Percentiles rank a stretch among this genome's conserved stretches.
These are phyloP conservation scores for Helogale parvula DNA, from an alignment of 2,113 vertebrate genomes.

Conservation along the genomic window DNA sequence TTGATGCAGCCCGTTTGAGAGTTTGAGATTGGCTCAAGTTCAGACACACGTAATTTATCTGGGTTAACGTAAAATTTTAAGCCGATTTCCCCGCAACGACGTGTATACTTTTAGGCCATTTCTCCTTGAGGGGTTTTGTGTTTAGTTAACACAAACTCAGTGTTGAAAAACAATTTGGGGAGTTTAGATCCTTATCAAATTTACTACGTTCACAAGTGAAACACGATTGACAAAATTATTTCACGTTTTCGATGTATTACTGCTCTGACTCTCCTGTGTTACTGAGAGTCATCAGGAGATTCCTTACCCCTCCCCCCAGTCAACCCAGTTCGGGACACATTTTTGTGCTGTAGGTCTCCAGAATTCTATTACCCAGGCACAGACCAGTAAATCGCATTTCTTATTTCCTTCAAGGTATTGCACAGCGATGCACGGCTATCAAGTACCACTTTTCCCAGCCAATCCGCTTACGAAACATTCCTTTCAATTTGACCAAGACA, in stretches of 20 bases:
- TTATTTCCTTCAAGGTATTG: conserved; percentile 82
- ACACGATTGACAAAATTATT: conserved; percentile 25
- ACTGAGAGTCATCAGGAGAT: conserved; percentile 30
- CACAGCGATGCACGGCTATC: conserved; percentile 89
- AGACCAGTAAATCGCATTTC: conserved; percentile 43
- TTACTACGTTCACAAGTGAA: conserved; percentile 32
- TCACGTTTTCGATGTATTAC: neutral
- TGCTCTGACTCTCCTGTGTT: neutral
- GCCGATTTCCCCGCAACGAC: neutral
- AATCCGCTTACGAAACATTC: conserved; percentile 89
- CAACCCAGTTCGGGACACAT: neutral
- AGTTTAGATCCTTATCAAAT: conserved; percentile 10
- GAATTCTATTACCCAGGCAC: conserved; percentile 32
- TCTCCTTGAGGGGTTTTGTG: conserved; percentile 10
- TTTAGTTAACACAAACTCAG: neutral
- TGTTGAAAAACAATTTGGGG: neutral
- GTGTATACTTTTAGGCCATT: conserved; percentile 3
- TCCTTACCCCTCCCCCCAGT: neutral
- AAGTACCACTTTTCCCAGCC: conserved; percentile 93
- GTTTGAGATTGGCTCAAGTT: neutral
- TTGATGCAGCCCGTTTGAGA: neutral
- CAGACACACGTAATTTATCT: neutral
- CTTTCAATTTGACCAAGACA: conserved; percentile 90
- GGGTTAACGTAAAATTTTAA: conserved; percentile 52
- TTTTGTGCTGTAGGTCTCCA: neutral